phyloP scores from a whole-genome alignment of 2,888 invertebrate species.

The Scaptodrosophila latifasciaeformis region DNA sequence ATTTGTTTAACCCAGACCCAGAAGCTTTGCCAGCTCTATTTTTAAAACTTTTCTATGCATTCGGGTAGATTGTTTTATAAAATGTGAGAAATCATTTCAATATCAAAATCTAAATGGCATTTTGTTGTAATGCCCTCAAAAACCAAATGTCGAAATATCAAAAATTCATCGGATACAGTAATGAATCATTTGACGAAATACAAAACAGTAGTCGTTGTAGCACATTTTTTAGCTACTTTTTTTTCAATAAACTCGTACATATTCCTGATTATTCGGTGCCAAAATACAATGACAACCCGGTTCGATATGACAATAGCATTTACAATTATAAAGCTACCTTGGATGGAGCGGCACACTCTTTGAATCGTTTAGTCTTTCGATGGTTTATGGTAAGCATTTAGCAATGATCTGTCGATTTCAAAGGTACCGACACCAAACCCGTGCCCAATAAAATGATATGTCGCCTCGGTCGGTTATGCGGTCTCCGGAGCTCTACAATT shows the following conservation, averaged over 20 bases:
- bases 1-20: too few relatives aligned
- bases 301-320: constrained; percentile 2
- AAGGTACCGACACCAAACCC: constrained; percentile 64
- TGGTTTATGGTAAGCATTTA: constrained; percentile 45
- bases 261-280: constrained; percentile 36
- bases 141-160: constrained; percentile 17
- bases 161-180: constrained; percentile 23
- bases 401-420: constrained; percentile 64
- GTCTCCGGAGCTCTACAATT: constrained; percentile 47
- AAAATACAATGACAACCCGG: constrained; percentile 31
- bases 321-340: too few relatives aligned
- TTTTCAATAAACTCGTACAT: too few relatives aligned
- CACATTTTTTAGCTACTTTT: constrained; percentile 50
- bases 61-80: too few relatives aligned
- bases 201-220: constrained; percentile 57
- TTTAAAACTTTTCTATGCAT: too few relatives aligned
- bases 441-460: constrained; percentile 27
- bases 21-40: too few relatives aligned
- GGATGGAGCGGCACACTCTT: too few relatives aligned
- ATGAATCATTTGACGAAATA: constrained; percentile 48
- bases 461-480: constrained; percentile 26
- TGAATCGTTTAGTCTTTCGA: too few relatives aligned
- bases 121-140: constrained; percentile 42
- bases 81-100: too few relatives aligned
- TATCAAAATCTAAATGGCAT: constrained; percentile 45